Evolutionary conservation across 23 tunicate genomes (phyloP).

Genomic region (Aplidium turbinatum): DNA sequence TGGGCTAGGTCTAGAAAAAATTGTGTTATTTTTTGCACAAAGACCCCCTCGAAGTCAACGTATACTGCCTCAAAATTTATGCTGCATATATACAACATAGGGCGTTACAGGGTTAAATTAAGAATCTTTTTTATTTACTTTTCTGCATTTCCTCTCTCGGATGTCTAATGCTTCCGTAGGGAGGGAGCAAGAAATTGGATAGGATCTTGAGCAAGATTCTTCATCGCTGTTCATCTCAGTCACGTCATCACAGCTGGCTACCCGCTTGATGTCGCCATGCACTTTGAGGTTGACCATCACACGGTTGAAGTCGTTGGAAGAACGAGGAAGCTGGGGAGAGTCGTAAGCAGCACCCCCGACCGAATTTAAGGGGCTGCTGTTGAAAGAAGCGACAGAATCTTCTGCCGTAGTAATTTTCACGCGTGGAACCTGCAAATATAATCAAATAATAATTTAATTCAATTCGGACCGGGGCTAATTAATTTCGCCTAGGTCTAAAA

Average conservation of each 20-base stretch:
- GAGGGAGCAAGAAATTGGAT: conserved; percentile 38
- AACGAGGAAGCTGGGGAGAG: conserved; percentile 70
- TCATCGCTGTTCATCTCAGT: conserved; percentile 30
- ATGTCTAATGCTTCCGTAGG: not conserved
- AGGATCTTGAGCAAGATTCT: conserved; percentile 29
- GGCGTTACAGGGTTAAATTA: no score
- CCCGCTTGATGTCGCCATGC: conserved; percentile 35
- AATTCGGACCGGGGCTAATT: no score
- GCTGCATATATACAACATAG: no score
- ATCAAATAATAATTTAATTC: no score
- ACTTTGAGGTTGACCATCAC: conserved; percentile 60
- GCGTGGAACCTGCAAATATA: no score
- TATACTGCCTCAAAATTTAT: no score
- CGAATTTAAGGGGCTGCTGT: conserved; percentile 37
- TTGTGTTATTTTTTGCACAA: no score
- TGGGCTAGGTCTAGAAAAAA: no score
- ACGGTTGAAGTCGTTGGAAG: conserved; percentile 70
- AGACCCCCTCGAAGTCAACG: no score
- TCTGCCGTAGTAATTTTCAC: no score
- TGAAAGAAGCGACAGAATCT: not conserved
- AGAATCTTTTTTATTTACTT: no score
- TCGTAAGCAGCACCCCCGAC: conserved; percentile 62
- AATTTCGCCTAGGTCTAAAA: no score
- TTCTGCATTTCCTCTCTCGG: conserved; percentile 13
- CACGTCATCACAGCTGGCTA: conserved; percentile 41